phyloP scores from a whole-genome alignment of 2,888 invertebrate genomes.

The Diaprepes abbreviatus region DNA sequence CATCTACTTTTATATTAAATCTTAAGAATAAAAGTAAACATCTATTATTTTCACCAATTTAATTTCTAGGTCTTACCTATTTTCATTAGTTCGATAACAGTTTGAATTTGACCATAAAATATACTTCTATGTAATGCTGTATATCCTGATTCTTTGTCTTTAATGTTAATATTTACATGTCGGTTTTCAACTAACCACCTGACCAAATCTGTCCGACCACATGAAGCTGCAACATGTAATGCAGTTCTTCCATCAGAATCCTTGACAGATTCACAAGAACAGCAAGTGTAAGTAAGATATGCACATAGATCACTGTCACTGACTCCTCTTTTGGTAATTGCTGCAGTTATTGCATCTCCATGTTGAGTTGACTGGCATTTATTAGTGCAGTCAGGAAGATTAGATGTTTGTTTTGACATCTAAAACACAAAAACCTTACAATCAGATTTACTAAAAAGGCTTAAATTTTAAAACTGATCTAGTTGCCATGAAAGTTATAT shows the following conservation, averaged over 20 bases:
- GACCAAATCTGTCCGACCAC: constrained; percentile 77
- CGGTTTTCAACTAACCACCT: constrained; percentile 80
- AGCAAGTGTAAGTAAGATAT: constrained; percentile 65
- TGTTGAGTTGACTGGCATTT: constrained; percentile 73
- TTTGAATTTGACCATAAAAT: constrained; percentile 85
- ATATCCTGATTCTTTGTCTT: constrained; percentile 82
- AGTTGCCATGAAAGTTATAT: no score
- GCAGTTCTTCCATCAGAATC: constrained; percentile 79
- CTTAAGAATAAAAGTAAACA: no score
- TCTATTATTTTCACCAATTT: not conserved
- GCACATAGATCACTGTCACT: constrained; percentile 71
- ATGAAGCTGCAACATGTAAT: constrained; percentile 84
- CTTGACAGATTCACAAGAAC: constrained; percentile 65
- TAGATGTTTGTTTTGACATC: constrained; percentile 33
- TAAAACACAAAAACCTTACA: constrained; percentile 7
- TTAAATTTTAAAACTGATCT: no score
- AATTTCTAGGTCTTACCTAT: constrained; percentile 68
- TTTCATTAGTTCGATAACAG: constrained; percentile 79
- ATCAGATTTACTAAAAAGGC: no score
- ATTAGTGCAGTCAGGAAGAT: constrained; percentile 71
- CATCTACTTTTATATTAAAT: no score
- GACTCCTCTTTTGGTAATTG: constrained; percentile 76
- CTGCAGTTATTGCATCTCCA: constrained; percentile 74
- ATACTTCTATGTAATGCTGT: constrained; percentile 86
- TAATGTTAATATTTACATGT: constrained; percentile 74